These are phyloP conservation scores for Andrena camellia DNA, from an alignment of 2,888 invertebrate species.

Conservation along the genomic window DNA sequence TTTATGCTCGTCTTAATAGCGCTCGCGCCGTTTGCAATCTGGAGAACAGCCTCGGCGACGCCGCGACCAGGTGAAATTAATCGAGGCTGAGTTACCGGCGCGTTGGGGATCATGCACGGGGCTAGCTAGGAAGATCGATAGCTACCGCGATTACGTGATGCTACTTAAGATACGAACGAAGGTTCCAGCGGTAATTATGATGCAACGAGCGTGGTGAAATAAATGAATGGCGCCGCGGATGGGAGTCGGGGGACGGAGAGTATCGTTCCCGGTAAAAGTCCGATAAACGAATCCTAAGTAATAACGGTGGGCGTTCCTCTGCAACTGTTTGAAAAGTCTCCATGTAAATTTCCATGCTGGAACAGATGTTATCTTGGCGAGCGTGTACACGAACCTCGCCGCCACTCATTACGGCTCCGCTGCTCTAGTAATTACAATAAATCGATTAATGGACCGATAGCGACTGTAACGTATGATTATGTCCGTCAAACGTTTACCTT, in stretches of 20 bases:
- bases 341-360: slow-evolving; percentile 27
- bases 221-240: slow-evolving; percentile 25
- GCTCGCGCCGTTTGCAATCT: neutral
- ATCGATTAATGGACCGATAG: slow-evolving; percentile 60
- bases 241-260: neutral
- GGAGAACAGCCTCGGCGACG: neutral
- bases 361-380: slow-evolving; percentile 34
- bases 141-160: slow-evolving; percentile 46
- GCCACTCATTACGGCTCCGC: slow-evolving; percentile 11
- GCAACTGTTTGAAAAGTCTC: slow-evolving; percentile 6
- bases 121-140: slow-evolving; percentile 45
- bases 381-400: neutral
- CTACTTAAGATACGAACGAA: slow-evolving; percentile 35
- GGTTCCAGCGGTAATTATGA: slow-evolving; percentile 34
- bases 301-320: slow-evolving; percentile 24
- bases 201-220: slow-evolving; percentile 38
- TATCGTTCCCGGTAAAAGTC: slow-evolving; percentile 1
- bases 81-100: slow-evolving; percentile 10
- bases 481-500: slow-evolving; percentile 23
- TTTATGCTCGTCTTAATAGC: neutral
- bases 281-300: slow-evolving; percentile 42
- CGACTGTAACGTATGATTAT: slow-evolving; percentile 44
- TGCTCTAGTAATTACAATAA: slow-evolving; percentile 59
- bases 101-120: slow-evolving; percentile 4
- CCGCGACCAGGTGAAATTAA: slow-evolving; percentile 11